phyloP scores from a whole-genome alignment of 2,113 vertebrate genomes.

The Phylloscopus trochiloides region DNA sequence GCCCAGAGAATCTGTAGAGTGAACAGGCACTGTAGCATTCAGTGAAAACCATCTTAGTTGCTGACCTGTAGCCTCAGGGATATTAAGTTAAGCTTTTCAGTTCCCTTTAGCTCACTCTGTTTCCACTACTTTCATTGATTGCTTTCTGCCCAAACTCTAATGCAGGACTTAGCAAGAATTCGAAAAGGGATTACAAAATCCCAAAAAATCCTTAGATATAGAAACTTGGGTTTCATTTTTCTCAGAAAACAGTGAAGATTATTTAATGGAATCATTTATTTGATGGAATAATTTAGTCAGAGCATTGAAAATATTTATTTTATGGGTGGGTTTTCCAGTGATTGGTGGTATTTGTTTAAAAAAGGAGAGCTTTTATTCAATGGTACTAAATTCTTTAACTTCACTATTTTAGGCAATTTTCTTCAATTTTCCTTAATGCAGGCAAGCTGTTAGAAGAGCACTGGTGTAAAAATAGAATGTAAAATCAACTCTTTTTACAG shows the following conservation, averaged over 20 bases:
- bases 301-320: background rate
- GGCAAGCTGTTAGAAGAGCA: background rate
- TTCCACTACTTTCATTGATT: background rate
- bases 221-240: background rate
- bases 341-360: background rate
- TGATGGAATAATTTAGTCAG: background rate
- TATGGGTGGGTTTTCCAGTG: accelerated
- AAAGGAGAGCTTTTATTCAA: background rate
- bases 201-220: background rate
- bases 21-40: background rate
- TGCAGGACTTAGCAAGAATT: background rate
- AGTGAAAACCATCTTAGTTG: background rate
- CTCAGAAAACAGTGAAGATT: background rate
- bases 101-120: accelerated
- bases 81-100: background rate
- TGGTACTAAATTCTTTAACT: background rate
- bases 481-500: background rate
- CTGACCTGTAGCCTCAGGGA: background rate
- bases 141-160: background rate
- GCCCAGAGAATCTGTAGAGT: background rate
- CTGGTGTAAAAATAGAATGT: background rate
- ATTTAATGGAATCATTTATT: background rate
- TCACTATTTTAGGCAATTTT: background rate
- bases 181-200: background rate
- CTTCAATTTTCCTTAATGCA: background rate